Evolutionary conservation across 2,113 vertebrate species (phyloP).

Genomic region (Ovibos moschatus): DNA sequence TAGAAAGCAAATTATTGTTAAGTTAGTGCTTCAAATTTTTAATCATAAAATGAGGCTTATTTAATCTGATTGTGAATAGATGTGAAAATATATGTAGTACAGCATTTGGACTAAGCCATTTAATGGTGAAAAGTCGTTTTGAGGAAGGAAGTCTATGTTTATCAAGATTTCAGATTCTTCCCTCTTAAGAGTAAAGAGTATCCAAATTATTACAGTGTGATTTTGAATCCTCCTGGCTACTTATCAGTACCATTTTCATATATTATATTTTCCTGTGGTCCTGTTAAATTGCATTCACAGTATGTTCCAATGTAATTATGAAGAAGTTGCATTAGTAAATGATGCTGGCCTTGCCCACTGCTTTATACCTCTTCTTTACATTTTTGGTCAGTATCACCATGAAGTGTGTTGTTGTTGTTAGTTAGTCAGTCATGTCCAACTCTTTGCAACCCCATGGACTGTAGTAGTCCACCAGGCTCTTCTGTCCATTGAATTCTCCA

Average conservation of each 20-base stretch:
- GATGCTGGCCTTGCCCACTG: not conserved
- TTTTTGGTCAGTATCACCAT: not conserved
- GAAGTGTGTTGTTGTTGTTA: not conserved
- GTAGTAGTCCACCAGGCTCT: not conserved
- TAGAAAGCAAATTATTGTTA: conserved; percentile 15
- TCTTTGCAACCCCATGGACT: not conserved
- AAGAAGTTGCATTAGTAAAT: not conserved
- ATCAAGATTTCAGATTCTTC: not conserved
- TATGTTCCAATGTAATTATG: conserved; percentile 10
- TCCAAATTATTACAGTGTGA: not conserved
- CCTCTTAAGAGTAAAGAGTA: not conserved
- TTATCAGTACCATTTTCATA: not conserved
- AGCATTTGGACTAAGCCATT: not conserved
- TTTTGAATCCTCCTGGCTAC: not conserved
- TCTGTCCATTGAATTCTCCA: not conserved
- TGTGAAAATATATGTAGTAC: conserved; percentile 14
- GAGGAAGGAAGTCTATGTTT: not conserved
- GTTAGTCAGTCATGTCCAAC: not conserved
- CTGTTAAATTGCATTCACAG: conserved; percentile 17
- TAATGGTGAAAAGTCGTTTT: conserved; percentile 13
- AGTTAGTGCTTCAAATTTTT: not conserved
- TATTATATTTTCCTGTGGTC: not conserved
- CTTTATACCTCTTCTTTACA: not conserved
- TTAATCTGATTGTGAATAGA: conserved; percentile 25
- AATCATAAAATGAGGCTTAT: not conserved